Evolutionary conservation across 1,140 invertebrate species (phyloP), one percentile per base, ranked within the genome.

Genomic region (Anoplophora glabripennis): DNA sequence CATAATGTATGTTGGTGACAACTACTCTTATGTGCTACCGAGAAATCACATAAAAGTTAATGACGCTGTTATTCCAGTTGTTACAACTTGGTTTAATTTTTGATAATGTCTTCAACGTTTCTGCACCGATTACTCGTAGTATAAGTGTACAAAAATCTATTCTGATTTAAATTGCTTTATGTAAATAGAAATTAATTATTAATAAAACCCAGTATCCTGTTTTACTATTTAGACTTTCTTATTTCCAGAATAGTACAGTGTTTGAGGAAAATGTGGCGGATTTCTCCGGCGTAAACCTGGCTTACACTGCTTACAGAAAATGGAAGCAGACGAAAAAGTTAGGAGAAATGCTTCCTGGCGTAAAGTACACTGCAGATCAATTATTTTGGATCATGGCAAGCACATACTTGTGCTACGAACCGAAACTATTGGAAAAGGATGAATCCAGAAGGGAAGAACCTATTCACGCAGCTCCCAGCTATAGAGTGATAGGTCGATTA

Each of bases 221-320:
- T 28, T 28, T 28, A 28, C 5, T 28, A 28, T 28, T 5, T 3
- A 28, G 21, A 28, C 5, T 41, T 56, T 53, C 41, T 66, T 64
- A 51, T 72, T 75, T 76, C 12, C 67, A 92, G 89, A 94, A 94
- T 64, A 92, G 90, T 28, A 91, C 92, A 58, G 92, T 91, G 0
- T 89, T 94, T 75, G 90, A 86, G 12, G 93, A 96, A 71, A 96
- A 95, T 71, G 91, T 96, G 42, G 93, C 93, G 0, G 93, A 95
- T 72, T 84, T 64, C 0, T 81, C 83, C 10, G 93, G 92, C 0
- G 83, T 94, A n/a, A 92, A 93, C 68, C 85, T 92, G 64, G 89
- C 93, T 0, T 94, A 93, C 72, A 78, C 83, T 18, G 92, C 91
- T 0, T 93, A 93, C 72, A 79, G 83, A 36, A 80, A 83, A 9